phyloP scores from a whole-genome alignment of 2,888 invertebrate species.

The Catocala nupta region DNA sequence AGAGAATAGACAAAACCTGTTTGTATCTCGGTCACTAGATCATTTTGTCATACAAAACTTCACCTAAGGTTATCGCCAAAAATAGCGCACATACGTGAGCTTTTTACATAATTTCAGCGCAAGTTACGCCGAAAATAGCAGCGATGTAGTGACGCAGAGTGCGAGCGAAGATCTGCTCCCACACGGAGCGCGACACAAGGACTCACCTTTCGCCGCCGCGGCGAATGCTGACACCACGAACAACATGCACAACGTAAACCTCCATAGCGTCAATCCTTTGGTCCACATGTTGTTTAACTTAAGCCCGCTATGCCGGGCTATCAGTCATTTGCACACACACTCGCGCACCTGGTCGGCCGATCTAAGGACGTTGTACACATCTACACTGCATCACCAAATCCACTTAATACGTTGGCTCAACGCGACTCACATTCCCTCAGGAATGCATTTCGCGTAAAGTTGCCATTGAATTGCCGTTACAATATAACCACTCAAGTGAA shows the following conservation, averaged over 20 bases:
- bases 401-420: slow-evolving; percentile 56
- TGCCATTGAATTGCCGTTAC: slow-evolving; percentile 69
- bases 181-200: slow-evolving; percentile 53
- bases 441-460: slow-evolving; percentile 75
- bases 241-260: slow-evolving; percentile 84
- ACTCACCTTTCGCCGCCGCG: slow-evolving; percentile 83
- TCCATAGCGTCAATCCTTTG: slow-evolving; percentile 83
- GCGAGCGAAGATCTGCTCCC: slow-evolving; percentile 64
- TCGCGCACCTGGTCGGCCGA: slow-evolving; percentile 84
- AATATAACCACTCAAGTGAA: slow-evolving; percentile 19
- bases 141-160: slow-evolving; percentile 79
- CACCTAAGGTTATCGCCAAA: slow-evolving; percentile 83
- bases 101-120: slow-evolving; percentile 88
- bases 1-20: slow-evolving; percentile 49
- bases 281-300: slow-evolving; percentile 84
- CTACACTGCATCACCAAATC: slow-evolving; percentile 72
- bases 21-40: slow-evolving; percentile 72
- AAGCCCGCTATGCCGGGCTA: slow-evolving; percentile 80
- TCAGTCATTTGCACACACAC: slow-evolving; percentile 86
- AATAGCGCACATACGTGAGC: slow-evolving; percentile 85
- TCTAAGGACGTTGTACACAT: slow-evolving; percentile 78
- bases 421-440: slow-evolving; percentile 69
- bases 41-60: slow-evolving; percentile 76
- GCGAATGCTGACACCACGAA: slow-evolving; percentile 79
- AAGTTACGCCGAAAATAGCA: slow-evolving; percentile 86